Conservation (phyloP, 2,888 invertebrate species). For the Nephrotoma appendiculata region DNA sequence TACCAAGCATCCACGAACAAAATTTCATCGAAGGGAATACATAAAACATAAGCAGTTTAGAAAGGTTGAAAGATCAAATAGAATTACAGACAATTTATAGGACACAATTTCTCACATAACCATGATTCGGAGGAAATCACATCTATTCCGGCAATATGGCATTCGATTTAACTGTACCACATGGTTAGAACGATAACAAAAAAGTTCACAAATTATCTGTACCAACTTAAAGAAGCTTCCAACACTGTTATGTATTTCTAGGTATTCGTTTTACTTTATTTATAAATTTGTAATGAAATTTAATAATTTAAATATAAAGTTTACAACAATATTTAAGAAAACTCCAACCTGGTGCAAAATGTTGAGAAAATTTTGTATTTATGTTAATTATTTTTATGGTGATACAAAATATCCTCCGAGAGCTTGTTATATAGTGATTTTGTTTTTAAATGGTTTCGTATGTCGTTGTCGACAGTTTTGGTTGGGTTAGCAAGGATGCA, state of each 20-base stretch:
- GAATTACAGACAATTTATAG: no score
- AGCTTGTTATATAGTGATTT: neutral
- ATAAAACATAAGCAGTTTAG: no score
- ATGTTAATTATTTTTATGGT: neutral
- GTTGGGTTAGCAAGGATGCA: neutral
- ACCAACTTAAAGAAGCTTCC: neutral
- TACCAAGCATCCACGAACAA: no score
- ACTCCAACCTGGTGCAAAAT: no score
- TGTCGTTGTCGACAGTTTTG: neutral
- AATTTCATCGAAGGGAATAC: no score
- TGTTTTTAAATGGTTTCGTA: neutral
- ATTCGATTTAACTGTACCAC: neutral
- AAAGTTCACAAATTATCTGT: neutral
- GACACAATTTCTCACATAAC: no score
- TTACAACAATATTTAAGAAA: no score
- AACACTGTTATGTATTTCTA: neutral
- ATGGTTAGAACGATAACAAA: neutral
- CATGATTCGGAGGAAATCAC: neutral
- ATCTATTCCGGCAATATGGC: neutral
- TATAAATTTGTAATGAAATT: no score
- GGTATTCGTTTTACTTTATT: neutral
- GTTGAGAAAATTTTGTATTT: neutral
- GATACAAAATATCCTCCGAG: neutral
- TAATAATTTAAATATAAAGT: no score
- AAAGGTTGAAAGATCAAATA: no score